Conservation (phyloP, 2,113 vertebrate species). For the Barbus barbus region DNA sequence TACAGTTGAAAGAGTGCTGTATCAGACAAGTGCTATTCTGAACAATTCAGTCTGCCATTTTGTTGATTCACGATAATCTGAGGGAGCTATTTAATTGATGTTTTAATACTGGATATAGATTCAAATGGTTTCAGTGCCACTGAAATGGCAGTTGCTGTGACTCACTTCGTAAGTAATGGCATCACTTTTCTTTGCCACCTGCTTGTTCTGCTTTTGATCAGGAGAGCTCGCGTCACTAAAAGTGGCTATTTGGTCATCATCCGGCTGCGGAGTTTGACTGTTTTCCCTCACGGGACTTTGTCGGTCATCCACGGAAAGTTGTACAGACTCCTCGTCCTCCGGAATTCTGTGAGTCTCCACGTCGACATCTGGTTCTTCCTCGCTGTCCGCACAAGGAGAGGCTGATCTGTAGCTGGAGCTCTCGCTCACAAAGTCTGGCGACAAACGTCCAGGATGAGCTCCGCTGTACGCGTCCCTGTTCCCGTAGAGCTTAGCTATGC, state of each 20-base stretch:
- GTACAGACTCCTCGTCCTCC: conserved; percentile 79
- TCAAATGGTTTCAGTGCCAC: not conserved
- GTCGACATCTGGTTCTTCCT: conserved; percentile 90
- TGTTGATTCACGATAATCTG: conserved; percentile 23
- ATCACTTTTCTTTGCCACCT: conserved; percentile 69
- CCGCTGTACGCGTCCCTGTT: conserved; percentile 80
- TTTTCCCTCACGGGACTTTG: conserved; percentile 65
- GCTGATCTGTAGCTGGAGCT: conserved; percentile 89
- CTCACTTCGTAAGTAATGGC: conserved; percentile 73
- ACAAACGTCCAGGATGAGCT: conserved; percentile 80
- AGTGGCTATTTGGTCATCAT: conserved; percentile 36
- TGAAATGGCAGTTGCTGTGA: not conserved
- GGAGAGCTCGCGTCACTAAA: conserved; percentile 67
- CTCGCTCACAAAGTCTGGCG: conserved; percentile 92
- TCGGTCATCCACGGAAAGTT: conserved; percentile 64
- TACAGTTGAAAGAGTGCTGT: not conserved
- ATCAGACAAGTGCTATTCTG: not conserved
- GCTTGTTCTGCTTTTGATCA: conserved; percentile 69
- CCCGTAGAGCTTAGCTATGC: conserved; percentile 92
- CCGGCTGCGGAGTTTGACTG: conserved; percentile 59
- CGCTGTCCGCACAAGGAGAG: conserved; percentile 88
- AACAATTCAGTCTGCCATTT: conserved; percentile 1
- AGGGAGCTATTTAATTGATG: not conserved
- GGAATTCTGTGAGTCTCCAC: conserved; percentile 88
- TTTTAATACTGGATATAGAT: not conserved